A percentile compares a stretch with the other conserved stretches of the same genome.
Conservation (phyloP, 1,140 invertebrate species). For the Lordiphosa mommai region DNA sequence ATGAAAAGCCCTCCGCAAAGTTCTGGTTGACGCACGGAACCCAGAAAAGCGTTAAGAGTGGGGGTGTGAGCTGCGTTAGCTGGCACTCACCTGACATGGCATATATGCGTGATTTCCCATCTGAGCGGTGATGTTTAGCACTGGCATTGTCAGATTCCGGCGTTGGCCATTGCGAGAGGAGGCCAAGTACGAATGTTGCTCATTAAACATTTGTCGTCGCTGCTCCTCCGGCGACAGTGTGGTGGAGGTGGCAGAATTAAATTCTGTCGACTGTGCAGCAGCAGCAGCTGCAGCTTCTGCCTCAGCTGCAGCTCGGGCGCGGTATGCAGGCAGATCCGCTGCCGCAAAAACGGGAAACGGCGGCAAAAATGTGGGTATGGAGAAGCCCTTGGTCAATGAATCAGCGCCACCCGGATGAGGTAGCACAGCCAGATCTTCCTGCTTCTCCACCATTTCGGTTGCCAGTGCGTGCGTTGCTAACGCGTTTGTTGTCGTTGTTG, state of each 20-base stretch:
- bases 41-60: background rate
- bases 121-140: slow-evolving; percentile 89
- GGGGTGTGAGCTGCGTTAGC: background rate
- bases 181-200: slow-evolving; percentile 65
- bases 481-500: background rate
- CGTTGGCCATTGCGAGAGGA: slow-evolving; percentile 37
- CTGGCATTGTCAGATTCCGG: slow-evolving; percentile 65
- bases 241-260: slow-evolving; percentile 32
- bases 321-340: slow-evolving; percentile 68
- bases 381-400: slow-evolving; percentile 72
- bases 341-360: slow-evolving; percentile 73
- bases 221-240: slow-evolving; percentile 59
- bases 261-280: slow-evolving; percentile 19
- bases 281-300: slow-evolving; percentile 36
- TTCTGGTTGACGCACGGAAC: background rate
- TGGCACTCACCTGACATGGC: slow-evolving; percentile 87
- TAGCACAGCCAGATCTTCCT: slow-evolving; percentile 8
- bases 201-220: slow-evolving; percentile 57
- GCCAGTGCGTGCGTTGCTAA: background rate
- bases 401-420: slow-evolving; percentile 51
- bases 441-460: background rate
- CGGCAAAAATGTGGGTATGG: slow-evolving; percentile 74
- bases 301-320: slow-evolving; percentile 56
- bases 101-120: slow-evolving; percentile 92
- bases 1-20: too few species aligned